These are phyloP conservation scores for Ophthalmolycus amberensis DNA, from an alignment of 2,113 vertebrate species.

Conservation along the genomic window DNA sequence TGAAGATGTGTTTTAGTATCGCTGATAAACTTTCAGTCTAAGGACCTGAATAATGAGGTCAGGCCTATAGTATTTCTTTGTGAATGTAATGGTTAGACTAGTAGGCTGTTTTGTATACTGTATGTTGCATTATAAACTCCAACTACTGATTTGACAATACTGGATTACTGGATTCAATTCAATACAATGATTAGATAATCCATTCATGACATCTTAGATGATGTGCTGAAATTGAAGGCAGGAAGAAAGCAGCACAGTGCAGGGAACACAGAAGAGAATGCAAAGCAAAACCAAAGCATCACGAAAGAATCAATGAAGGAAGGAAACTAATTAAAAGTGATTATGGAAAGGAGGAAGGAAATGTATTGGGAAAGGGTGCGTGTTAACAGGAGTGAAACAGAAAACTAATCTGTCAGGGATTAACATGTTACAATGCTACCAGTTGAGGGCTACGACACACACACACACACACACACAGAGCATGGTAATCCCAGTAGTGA, in stretches of 20 bases:
- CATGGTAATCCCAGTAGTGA: slow-evolving; percentile 62
- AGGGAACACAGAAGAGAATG: not conserved
- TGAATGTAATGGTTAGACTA: not conserved
- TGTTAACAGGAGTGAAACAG: slow-evolving; percentile 40
- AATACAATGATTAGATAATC: slow-evolving; percentile 49
- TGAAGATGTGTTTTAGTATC: not conserved
- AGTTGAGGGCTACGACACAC: slow-evolving; percentile 41
- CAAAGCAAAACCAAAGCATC: not conserved
- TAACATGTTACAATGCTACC: slow-evolving; percentile 58
- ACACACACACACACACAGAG: slow-evolving; percentile 26
- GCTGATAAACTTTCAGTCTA: not conserved
- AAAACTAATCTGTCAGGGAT: slow-evolving; percentile 67
- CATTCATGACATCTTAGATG: slow-evolving; percentile 44
- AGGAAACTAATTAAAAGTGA: slow-evolving; percentile 5
- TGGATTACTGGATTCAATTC: not conserved
- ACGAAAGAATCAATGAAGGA: not conserved
- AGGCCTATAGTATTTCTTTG: not conserved
- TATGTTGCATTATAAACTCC: slow-evolving; percentile 16
- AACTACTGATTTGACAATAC: slow-evolving; percentile 28
- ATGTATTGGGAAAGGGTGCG: not conserved
- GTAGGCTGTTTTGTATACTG: not conserved
- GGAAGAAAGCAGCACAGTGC: not conserved
- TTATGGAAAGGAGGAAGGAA: slow-evolving; percentile 16
- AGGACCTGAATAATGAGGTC: not conserved
- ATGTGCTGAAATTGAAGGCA: slow-evolving; percentile 37